Evolutionary conservation across 2,113 vertebrate genomes (phyloP).

Genomic region (Actenoides lindsayi): DNA sequence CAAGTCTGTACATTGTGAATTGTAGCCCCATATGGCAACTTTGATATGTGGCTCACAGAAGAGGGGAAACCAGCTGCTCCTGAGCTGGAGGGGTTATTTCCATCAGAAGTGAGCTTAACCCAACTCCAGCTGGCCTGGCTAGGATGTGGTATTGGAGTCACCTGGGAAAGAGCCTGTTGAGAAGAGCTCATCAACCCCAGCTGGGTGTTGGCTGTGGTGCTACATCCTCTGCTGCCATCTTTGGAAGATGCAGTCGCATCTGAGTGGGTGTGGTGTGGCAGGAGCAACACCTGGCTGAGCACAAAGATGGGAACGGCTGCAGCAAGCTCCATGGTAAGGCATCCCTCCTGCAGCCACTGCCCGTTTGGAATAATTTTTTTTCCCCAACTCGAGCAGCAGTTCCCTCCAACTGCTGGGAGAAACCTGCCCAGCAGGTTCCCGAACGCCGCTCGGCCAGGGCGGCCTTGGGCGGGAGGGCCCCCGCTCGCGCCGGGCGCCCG

Average conservation of each 20-base stretch:
- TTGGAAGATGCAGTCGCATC: accelerated
- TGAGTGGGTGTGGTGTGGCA: accelerated
- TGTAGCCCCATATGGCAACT: background rate
- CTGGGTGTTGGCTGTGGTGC: background rate
- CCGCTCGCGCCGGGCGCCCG: no score
- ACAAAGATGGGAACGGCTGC: accelerated
- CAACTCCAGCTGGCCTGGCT: background rate
- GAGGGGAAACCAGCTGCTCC: background rate
- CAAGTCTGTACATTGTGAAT: background rate
- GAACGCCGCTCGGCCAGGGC: background rate
- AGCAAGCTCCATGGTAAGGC: accelerated
- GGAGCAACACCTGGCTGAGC: background rate
- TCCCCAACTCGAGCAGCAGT: accelerated
- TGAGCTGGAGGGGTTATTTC: background rate
- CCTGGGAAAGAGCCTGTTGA: background rate
- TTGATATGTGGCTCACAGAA: accelerated
- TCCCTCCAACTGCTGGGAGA: background rate
- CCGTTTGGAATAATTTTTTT: accelerated
- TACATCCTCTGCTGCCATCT: accelerated
- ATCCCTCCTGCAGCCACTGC: background rate
- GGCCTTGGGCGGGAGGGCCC: no score
- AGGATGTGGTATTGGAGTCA: background rate
- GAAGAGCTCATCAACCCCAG: background rate
- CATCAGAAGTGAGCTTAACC: accelerated
- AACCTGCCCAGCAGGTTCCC: background rate